Conservation (phyloP, 2,113 vertebrate species). For the Corydoras sp. region DNA sequence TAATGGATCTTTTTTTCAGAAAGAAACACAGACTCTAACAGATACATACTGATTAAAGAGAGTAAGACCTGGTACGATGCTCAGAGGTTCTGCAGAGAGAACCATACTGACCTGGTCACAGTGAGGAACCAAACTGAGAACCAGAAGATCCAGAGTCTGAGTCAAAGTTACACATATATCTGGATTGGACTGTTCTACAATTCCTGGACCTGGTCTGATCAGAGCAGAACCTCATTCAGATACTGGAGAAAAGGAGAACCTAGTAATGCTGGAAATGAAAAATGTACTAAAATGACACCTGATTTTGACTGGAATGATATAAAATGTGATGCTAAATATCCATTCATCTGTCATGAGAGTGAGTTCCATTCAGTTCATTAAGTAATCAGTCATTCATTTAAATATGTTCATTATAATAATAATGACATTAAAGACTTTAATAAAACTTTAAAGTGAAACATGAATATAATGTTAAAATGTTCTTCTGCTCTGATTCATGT, state of each 20-base stretch:
- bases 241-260: background rate
- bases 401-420: too few species aligned
- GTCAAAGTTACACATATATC: background rate
- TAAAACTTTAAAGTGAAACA: background rate
- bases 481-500: background rate
- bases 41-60: background rate
- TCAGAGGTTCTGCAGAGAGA: slow-evolving; percentile 6
- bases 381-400: too few species aligned
- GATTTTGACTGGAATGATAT: background rate
- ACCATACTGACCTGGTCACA: slow-evolving; percentile 16
- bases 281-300: background rate
- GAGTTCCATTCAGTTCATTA: background rate
- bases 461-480: background rate
- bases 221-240: slow-evolving; percentile 8
- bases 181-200: slow-evolving; percentile 20
- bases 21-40: background rate
- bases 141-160: background rate
- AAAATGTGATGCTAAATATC: background rate
- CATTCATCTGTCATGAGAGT: slow-evolving; percentile 24
- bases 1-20: too few species aligned
- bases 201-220: slow-evolving; percentile 18
- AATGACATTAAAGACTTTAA: too few species aligned
- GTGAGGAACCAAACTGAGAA: slow-evolving; percentile 19
- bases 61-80: slow-evolving; percentile 8
- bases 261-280: background rate